Evolutionary conservation across 2,888 invertebrate genomes (phyloP).

Genomic region (Xylota segnis): DNA sequence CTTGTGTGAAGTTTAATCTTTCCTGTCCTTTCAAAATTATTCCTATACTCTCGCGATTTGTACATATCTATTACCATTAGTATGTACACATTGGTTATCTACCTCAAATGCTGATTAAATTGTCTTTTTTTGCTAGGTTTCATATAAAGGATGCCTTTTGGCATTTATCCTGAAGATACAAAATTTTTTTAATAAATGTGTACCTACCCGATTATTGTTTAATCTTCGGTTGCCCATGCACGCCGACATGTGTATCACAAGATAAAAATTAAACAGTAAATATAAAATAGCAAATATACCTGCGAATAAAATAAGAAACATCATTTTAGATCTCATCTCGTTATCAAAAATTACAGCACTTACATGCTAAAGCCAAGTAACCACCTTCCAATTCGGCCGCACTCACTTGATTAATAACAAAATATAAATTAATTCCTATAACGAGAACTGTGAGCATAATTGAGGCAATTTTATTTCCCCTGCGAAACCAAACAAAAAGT

Average conservation of each 20-base stretch:
- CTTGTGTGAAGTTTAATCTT: too few relatives aligned
- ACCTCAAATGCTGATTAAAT: too few relatives aligned
- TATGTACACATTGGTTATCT: too few relatives aligned
- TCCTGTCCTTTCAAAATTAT: too few relatives aligned
- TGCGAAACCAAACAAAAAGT: slow-evolving; percentile 82
- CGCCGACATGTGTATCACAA: slow-evolving; percentile 90
- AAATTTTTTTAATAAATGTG: not conserved
- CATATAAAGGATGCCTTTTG: too few relatives aligned
- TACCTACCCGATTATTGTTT: slow-evolving; percentile 85
- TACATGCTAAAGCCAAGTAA: slow-evolving; percentile 85
- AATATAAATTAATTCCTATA: slow-evolving; percentile 92
- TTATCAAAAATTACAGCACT: slow-evolving; percentile 66
- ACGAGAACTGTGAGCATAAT: slow-evolving; percentile 89
- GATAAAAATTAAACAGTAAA: slow-evolving; percentile 89
- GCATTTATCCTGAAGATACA: not conserved
- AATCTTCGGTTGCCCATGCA: slow-evolving; percentile 87
- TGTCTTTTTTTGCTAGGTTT: too few relatives aligned
- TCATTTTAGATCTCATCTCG: not conserved
- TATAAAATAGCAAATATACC: slow-evolving; percentile 88
- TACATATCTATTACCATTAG: too few relatives aligned
- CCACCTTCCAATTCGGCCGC: slow-evolving; percentile 84
- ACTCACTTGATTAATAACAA: slow-evolving; percentile 88
- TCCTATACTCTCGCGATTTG: too few relatives aligned
- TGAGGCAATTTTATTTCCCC: slow-evolving; percentile 89
- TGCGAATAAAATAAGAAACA: slow-evolving; percentile 69